Base-by-base conservation (phyloP, 1,140 invertebrate genomes). In the Archivesica marissinica region DNA sequence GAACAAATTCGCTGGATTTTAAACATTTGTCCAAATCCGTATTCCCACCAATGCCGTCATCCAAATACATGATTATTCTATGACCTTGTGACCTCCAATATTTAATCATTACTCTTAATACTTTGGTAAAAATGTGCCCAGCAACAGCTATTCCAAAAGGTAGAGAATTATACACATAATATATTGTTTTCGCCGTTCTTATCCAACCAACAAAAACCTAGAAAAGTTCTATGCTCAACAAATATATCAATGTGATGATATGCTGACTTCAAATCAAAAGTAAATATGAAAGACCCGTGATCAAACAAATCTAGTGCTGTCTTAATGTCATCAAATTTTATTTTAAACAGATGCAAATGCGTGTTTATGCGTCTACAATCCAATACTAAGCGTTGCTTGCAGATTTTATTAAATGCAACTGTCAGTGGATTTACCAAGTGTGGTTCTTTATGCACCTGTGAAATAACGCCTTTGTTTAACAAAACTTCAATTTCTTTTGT, bases 261-360 rank as follows among this genome's bases (percentile, higher is more conserved):
- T n/a, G n/a, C n/a, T n/a, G n/a, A n/a, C n/a, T n/a, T 82, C 20
- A 88, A 54, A 81, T 86, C 79, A 82, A 76, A 87, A 33, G 82
- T 61, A 76, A 86, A 86, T 4, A 82, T 17, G 59, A 25, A 88
- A 82, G 74, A 38, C 1, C 75, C 52, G 20, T 25, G 0, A 0
- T 82, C 4, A 54, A 85, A 87, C 30, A 84, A n/a, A 25, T 52
- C 17, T 41, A 64, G 76, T 15, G 84, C 78, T 0, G 76, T 39
- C 17, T 59, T 52, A 6, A 79, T 59, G 50, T 83, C 77, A 23
- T 87, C 81, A 54, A 85, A 87, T 44, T 84, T 87, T 17, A 83
- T 33, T 25, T 77, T 85, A 54, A 56, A 85, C 41, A 59, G 54
- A 52, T 77, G 75, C 44, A 85, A 59, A 72, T 74, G 44, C 6